Evolutionary conservation across 2,113 vertebrate species (phyloP), one percentile per base, ranked within the genome.

Genomic region (Cariama cristata): DNA sequence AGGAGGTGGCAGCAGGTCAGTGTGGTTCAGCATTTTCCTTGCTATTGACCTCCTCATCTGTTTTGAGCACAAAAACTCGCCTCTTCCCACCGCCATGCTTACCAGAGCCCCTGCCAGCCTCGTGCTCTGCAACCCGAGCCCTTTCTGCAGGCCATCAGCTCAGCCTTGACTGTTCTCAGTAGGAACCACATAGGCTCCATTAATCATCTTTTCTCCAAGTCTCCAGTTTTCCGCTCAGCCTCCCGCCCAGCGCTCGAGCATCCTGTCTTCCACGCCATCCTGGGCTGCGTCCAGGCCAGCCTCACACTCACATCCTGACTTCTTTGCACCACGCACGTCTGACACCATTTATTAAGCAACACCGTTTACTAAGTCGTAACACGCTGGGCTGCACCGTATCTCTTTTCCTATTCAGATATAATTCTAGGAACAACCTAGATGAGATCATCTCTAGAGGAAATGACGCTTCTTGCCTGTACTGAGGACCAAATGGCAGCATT

Each of bases 191-290:
- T 1, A 35, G 52, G 45, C 52, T 88, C 77, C 81, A 90, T 92
- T 80, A 72, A 93, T 95, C 97, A 90, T 59, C 85, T 88, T 75
- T 49, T 77, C 77, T 68, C 85, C 58, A 44, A 26, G 42, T 14
- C 67, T 53, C 55, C 75, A 33, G 35, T 8, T 74, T 89, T 77
- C 86, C 9, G 3, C 75, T 71, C 74, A 40, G 60, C 35, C 32
- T 79, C 63, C n/a, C 2, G 3, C 63, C 83, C 62, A 26, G 76
- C 2, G 0, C 79, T 73, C 10, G 5, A 45, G 74, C 63, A 35
- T 56, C 93, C 60, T 22, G 47, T 52, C 68, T 35, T 76, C 38
- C 27, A 5, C 5, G 0, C 14, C 6, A 12, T 64, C 27, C 40
- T 32, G 53, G 33, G 55, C 62, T 45, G 52, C 6, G 1, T 27